Evolutionary conservation across 2,797 vertebrate genomes (phyloP).

Genomic region (Propithecus deckenii): DNA sequence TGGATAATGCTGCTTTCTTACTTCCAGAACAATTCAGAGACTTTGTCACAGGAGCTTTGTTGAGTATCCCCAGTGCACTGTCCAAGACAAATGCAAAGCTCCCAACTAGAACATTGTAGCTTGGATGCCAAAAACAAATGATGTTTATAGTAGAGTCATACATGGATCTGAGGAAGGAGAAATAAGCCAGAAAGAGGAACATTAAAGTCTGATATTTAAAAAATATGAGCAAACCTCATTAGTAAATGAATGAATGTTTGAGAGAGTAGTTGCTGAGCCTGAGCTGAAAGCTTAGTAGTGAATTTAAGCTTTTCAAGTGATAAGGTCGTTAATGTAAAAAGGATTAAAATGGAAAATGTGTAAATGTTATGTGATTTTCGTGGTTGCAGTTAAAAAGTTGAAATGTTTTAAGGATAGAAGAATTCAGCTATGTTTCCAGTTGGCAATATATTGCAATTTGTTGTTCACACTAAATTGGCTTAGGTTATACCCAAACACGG

Average conservation of each 20-base stretch:
- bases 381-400: neutral
- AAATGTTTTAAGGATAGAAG: slow-evolving; percentile 45
- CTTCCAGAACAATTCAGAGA: slow-evolving; percentile 2
- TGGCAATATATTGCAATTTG: slow-evolving; percentile 42
- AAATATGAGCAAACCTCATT: slow-evolving; percentile 2
- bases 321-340: neutral
- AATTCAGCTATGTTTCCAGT: slow-evolving; percentile 42
- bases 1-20: slow-evolving; percentile 2
- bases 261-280: neutral
- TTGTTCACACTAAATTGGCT: slow-evolving; percentile 23
- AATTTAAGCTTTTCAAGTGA: slow-evolving; percentile 34
- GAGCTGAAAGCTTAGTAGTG: neutral
- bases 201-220: slow-evolving; percentile 9
- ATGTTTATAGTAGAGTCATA: neutral
- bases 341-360: neutral
- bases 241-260: slow-evolving; percentile 16
- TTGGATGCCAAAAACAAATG: neutral
- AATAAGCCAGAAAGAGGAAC: neutral
- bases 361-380: slow-evolving; percentile 20
- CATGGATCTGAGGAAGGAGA: neutral
- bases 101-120: neutral
- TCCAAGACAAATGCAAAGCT: neutral
- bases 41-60: neutral
- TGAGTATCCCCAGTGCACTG: neutral
- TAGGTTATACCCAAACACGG: slow-evolving; percentile 52